Base-by-base conservation (phyloP, 2,888 invertebrate species). In the Eilema caniola region DNA sequence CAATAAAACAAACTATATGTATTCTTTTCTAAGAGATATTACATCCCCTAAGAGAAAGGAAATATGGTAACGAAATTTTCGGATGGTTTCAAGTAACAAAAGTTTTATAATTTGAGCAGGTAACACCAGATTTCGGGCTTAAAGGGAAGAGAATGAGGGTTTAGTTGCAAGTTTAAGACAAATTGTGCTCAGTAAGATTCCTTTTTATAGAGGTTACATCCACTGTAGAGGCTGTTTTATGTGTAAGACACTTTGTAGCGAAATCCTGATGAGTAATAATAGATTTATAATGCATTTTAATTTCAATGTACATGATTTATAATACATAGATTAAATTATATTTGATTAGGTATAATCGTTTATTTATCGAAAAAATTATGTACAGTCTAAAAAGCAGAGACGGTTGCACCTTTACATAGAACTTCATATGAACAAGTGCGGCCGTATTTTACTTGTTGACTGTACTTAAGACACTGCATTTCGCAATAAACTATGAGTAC, bases 291-390 rank as follows among this genome's bases (percentile, higher is more conserved):
- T 41, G 41, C 8, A 41, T 41, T 14, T 41, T 16, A 41, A 41
- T 41, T 41, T 41, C 14, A 16, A 16, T 41, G 3, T 20, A 1
- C 20, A 41, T 5, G 47, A 47, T 47, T 47, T 7, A 47, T 47
- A 47, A 7, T 7, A 20, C 53, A n/a, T 10, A 53, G 20, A 47
- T 20, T 33, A n/a, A 53, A n/a, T 53, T 53, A n/a, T 53, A 53
- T 20, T 53, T n/a, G 53, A 53, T 53, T 53, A n/a, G n/a, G n/a
- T n/a, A n/a, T n/a, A 53, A 53, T 53, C n/a, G n/a, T 53, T 53
- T 53, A 53, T 53, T 53, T 53, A 53, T 53, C 53, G 10, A 53
- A 53, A n/a, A 53, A 10, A 53, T 41, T 16, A 41, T n/a, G 20
- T 53, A n/a, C n/a, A n/a, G n/a, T n/a, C n/a, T n/a, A n/a, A n/a